Percentiles rank a stretch among this genome's conserved stretches.
Evolutionary conservation across 2,888 invertebrate genomes (phyloP).

Genomic region (Lepidochrysops patricia): DNA sequence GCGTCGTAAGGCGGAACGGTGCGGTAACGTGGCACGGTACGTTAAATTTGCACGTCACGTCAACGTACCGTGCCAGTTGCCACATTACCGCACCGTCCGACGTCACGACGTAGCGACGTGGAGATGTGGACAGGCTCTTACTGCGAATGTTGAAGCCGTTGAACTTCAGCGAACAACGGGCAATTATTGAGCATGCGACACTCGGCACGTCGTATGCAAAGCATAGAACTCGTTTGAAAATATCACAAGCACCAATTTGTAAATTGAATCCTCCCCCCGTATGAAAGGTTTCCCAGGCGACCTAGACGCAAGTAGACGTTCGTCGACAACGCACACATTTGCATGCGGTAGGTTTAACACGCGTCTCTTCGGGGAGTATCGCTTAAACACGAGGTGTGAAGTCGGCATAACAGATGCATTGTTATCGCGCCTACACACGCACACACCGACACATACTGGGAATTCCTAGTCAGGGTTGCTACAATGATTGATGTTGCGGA

Average conservation of each 20-base stretch:
- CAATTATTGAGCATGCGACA: conserved; percentile 23
- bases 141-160: not conserved
- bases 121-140: too few relatives aligned
- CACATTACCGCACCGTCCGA: too few relatives aligned
- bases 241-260: conserved; percentile 23
- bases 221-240: conserved; percentile 19
- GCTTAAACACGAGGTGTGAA: conserved; percentile 43
- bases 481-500: conserved; percentile 20
- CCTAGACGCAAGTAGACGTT: conserved; percentile 14
- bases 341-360: conserved; percentile 22
- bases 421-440: conserved; percentile 43
- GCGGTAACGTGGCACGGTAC: too few relatives aligned
- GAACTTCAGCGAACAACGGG: conserved; percentile 20
- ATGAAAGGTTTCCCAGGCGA: conserved; percentile 12
- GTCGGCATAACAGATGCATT: conserved; percentile 48
- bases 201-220: conserved; percentile 16
- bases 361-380: conserved; percentile 35
- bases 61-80: too few relatives aligned
- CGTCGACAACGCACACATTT: conserved; percentile 23
- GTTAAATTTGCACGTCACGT: too few relatives aligned
- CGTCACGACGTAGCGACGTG: too few relatives aligned
- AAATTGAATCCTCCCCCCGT: conserved; percentile 22
- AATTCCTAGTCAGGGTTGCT: conserved; percentile 28
- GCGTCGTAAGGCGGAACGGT: too few relatives aligned
- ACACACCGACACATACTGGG: conserved; percentile 21